Evolutionary conservation across 2,797 vertebrate genomes (phyloP), one percentile per base, ranked within the genome.

Genomic region (Spea hammondii): DNA sequence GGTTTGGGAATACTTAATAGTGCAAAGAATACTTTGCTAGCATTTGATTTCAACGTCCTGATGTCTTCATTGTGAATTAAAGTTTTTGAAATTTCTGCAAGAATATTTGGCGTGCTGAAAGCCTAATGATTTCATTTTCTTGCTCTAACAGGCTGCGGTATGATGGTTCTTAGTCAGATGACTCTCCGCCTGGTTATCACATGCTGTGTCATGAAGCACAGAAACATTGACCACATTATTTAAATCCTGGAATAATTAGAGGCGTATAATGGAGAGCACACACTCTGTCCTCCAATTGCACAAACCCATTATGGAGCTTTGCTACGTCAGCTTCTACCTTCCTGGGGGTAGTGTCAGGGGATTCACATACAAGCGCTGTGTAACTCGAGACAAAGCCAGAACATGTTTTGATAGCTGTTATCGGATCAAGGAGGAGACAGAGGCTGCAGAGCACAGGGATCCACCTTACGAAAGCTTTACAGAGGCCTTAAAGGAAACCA

Each of bases 241-340:
- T 80, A 87, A 86, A 87, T 51, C 84, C 89, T 89, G 87, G 85
- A 92, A 86, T 93, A 90, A 94, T 91, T 91, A 91, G 86, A 90
- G 86, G 85, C 90, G 89, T 87, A 89, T 91, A 90, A 98, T 98
- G 97, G 94, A 99, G 91, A 94, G 94, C 90, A 96, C 89, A 7
- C 95, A 97, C 88, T 93, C 93, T 1, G 75, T 93, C 87, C 91
- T 98, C 85, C 90, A 89, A 84, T 94, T 99, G 76, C 92, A 93
- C 84, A 88, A 93, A 82, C 95, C 94, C 86, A 93, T 99, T 90
- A 91, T 82, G 60, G 97, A 99, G 90, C 87, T 93, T 71, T 95
- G 95, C 92, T 93, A 93, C 86, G 88, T 96, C 94, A 95, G 95
- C 88, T 93, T 93, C 85, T 98, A 93, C 87, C 90, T 94, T 87